A percentile compares a stretch with the other conserved stretches of the same genome.
Conservation (phyloP, 2,113 vertebrate genomes). For the Tyrannus savana region DNA sequence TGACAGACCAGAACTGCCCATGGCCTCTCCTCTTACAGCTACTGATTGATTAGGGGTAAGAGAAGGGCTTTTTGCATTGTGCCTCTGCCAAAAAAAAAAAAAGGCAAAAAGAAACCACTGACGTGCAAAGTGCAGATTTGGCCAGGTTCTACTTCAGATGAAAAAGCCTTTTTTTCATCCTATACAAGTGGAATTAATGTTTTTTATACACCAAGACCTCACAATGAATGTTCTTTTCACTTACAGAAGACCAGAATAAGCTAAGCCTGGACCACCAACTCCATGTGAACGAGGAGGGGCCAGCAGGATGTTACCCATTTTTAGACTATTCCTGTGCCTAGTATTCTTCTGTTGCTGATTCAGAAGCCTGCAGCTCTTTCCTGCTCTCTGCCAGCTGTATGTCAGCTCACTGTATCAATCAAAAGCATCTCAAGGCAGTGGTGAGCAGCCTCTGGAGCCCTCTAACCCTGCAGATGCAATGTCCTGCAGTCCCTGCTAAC, state of each 20-base stretch:
- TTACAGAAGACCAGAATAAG: slow-evolving; percentile 69
- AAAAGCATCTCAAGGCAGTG: slow-evolving; percentile 69
- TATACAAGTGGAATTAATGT: not conserved
- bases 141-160: not conserved
- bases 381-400: slow-evolving; percentile 72
- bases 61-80: not conserved
- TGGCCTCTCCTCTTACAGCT: not conserved
- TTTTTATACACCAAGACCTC: not conserved
- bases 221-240: not conserved
- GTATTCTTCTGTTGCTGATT: slow-evolving; percentile 48
- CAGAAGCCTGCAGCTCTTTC: slow-evolving; percentile 70
- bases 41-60: not conserved
- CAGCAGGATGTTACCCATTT: slow-evolving; percentile 64
- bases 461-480: not conserved
- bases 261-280: slow-evolving; percentile 34
- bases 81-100: not conserved
- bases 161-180: not conserved
- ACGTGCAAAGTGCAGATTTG: not conserved
- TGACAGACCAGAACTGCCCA: not conserved
- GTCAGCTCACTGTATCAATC: slow-evolving; percentile 70
- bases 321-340: slow-evolving; percentile 63
- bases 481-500: rapidly evolving
- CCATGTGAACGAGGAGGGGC: slow-evolving; percentile 44
- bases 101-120: not conserved
- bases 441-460: not conserved